Conservation (phyloP, 37 sponge, comb jelly and placozoan species). For the Theonella swinhoei region DNA sequence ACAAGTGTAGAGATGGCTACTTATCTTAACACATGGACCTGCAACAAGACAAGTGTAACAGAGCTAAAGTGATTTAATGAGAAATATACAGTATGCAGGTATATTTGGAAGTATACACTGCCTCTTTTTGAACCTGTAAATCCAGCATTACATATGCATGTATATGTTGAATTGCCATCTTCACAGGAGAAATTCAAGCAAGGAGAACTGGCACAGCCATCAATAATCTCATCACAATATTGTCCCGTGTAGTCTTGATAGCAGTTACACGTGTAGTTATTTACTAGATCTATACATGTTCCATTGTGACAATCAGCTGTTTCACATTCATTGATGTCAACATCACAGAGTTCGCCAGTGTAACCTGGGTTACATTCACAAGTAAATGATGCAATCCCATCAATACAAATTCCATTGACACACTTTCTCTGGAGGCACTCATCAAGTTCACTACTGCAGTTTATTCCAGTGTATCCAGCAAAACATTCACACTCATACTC, state of each 20-base stretch:
- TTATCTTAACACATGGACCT: too few relatives aligned
- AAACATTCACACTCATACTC: conserved; percentile 37
- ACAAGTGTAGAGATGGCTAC: too few relatives aligned
- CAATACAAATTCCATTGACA: conserved; percentile 30
- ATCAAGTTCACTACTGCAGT: conserved; percentile 44
- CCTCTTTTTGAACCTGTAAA: too few relatives aligned
- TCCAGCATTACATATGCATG: conserved; percentile 48
- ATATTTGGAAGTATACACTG: too few relatives aligned
- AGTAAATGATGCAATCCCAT: not conserved
- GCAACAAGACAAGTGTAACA: too few relatives aligned
- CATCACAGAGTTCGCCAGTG: conserved; percentile 57
- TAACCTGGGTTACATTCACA: conserved; percentile 40
- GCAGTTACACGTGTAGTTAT: conserved; percentile 27
- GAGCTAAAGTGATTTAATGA: too few relatives aligned
- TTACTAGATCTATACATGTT: conserved; percentile 31
- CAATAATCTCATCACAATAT: conserved; percentile 20
- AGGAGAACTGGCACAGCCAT: not conserved
- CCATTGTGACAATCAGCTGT: not conserved
- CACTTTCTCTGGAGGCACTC: conserved; percentile 43
- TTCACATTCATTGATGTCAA: not conserved
- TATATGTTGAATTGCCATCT: conserved; percentile 2
- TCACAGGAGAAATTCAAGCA: conserved; percentile 47
- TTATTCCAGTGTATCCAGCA: conserved; percentile 31
- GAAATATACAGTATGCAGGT: too few relatives aligned
- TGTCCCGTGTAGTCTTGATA: conserved; percentile 43